phyloP scores from a whole-genome alignment of 2,797 vertebrate genomes.

The Pipistrellus nathusii region DNA sequence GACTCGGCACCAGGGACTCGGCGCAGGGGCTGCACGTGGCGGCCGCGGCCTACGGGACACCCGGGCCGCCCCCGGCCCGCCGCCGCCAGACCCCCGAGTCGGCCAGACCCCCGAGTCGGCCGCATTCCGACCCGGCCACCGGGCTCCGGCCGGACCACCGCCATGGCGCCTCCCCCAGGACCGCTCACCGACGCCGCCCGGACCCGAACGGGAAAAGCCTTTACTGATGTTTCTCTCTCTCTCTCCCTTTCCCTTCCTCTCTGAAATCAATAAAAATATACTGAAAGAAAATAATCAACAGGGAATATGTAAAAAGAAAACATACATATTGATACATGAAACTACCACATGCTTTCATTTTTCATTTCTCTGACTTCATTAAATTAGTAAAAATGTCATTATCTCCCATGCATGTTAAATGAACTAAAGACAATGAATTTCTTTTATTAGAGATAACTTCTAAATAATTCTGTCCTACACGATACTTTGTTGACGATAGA shows the following conservation, averaged over 20 bases:
- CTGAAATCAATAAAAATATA: no score
- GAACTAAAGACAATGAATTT: neutral
- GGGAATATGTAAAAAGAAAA: neutral
- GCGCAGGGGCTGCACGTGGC: neutral
- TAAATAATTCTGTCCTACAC: neutral
- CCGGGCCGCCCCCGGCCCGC: accelerated
- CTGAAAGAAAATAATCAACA: neutral
- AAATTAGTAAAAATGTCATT: slow-evolving; percentile 24
- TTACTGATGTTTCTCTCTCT: no score
- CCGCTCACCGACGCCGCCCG: no score
- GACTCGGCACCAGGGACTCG: no score
- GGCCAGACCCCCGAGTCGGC: accelerated
- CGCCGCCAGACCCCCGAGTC: no score
- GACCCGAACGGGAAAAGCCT: no score
- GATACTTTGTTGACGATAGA: neutral
- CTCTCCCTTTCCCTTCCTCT: no score
- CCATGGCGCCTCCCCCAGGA: no score
- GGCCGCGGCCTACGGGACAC: accelerated
- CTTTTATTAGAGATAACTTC: neutral
- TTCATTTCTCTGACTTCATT: neutral
- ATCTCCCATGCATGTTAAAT: neutral
- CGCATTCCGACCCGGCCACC: no score
- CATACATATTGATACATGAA: neutral
- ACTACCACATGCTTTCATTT: slow-evolving; percentile 8
- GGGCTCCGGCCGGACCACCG: no score